Percentiles rank a stretch among this genome's conserved stretches.
Evolutionary conservation across 1,140 invertebrate genomes (phyloP).

Genomic region (Drosophila guanche): DNA sequence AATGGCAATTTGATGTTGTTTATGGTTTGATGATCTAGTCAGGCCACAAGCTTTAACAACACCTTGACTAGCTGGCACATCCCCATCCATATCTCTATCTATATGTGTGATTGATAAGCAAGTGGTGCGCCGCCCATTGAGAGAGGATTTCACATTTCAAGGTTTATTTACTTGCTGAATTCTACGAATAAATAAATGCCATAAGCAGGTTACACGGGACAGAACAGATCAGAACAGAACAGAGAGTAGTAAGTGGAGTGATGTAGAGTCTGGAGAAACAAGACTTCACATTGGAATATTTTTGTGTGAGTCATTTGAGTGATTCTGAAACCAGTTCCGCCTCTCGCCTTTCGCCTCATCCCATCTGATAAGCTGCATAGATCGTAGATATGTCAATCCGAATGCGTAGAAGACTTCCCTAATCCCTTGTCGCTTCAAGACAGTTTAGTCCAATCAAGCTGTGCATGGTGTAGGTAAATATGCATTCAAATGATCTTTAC

Average conservation of each 20-base stretch:
- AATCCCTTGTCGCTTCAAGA: conserved; percentile 56
- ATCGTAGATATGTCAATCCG: conserved; percentile 61
- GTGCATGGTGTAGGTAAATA: neutral
- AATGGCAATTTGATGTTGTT: conserved; percentile 81
- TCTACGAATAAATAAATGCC: conserved; percentile 39
- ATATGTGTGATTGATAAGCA: conserved; percentile 66
- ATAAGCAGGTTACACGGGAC: conserved; percentile 37
- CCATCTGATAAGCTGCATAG: conserved; percentile 52
- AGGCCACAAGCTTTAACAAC: conserved; percentile 38
- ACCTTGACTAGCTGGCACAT: conserved; percentile 31
- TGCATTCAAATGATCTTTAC: conserved; percentile 28
- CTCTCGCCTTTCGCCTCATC: conserved; percentile 25
- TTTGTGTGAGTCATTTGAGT: conserved; percentile 33
- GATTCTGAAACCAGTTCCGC: conserved; percentile 30
- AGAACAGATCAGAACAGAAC: neutral
- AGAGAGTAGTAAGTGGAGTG: conserved; percentile 22
- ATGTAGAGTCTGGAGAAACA: conserved; percentile 1
- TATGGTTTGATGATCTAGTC: conserved; percentile 75
- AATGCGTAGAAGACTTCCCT: conserved; percentile 62
- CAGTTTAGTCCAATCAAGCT: conserved; percentile 10
- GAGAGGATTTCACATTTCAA: conserved; percentile 44
- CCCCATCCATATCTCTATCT: conserved; percentile 32
- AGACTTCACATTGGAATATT: no score
- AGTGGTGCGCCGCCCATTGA: conserved; percentile 57
- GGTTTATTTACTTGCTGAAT: conserved; percentile 32